Evolutionary conservation across 2,888 invertebrate species (phyloP).

Genomic region (Homarus gammarus): DNA sequence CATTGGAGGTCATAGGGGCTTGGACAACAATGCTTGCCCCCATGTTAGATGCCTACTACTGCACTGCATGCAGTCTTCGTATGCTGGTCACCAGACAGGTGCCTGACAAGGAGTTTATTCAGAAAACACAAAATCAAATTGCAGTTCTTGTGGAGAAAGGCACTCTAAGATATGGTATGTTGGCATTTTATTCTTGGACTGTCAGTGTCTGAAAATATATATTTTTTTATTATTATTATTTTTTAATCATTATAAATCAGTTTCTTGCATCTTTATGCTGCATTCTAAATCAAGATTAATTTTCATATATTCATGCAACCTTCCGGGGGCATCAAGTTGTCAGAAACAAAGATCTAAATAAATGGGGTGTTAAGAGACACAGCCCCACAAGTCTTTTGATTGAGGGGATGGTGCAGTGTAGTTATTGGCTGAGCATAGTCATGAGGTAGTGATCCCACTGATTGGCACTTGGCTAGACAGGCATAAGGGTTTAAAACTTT

Average conservation of each 20-base stretch:
- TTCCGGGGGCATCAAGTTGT: no score
- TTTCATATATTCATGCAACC: no score
- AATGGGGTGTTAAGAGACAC: no score
- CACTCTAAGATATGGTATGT: conserved; percentile 84
- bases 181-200: not conserved
- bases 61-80: conserved; percentile 83
- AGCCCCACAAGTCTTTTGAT: no score
- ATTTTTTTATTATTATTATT: not conserved
- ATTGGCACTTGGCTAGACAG: no score
- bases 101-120: conserved; percentile 85
- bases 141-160: conserved; percentile 84
- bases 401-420: no score
- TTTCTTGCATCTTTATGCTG: no score
- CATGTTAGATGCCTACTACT: conserved; percentile 87
- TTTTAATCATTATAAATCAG: not conserved
- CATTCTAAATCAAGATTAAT: no score
- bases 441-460: no score
- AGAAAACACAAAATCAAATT: conserved; percentile 84
- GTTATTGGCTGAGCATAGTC: no score
- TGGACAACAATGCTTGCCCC: conserved; percentile 84
- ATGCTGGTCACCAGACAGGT: conserved; percentile 82
- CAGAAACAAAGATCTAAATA: no score
- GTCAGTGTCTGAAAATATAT: not conserved
- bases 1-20: conserved; percentile 81
- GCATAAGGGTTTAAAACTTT: no score